Conservation (phyloP, 2,113 vertebrate species). For the Scytalopus superciliaris region DNA sequence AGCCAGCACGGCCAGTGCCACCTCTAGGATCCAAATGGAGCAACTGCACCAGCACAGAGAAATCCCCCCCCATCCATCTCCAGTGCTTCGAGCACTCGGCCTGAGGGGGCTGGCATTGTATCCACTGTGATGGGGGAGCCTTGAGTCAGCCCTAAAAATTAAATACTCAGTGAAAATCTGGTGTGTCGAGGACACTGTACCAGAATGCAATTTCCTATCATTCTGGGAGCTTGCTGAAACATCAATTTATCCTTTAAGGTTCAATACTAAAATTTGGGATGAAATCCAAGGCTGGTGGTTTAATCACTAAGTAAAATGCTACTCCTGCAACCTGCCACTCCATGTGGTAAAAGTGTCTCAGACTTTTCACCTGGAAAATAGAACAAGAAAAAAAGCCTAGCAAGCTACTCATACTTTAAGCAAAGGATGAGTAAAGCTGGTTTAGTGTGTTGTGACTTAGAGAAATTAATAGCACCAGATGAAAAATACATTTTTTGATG, state of each 20-base stretch:
- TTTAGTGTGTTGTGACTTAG: neutral
- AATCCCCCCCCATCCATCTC: neutral
- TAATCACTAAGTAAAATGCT: neutral
- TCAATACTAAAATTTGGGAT: neutral
- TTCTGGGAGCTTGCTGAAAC: neutral
- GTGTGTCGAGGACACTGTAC: neutral
- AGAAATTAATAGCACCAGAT: neutral
- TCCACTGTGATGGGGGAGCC: neutral
- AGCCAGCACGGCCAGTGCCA: neutral
- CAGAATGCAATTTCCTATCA: neutral
- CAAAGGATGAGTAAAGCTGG: neutral
- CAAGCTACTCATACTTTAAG: neutral
- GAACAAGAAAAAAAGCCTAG: neutral
- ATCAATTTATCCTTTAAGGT: neutral
- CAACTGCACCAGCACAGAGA: rapidly evolving
- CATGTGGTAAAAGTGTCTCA: neutral
- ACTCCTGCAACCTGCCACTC: neutral
- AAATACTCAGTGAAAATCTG: neutral
- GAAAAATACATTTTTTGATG: neutral
- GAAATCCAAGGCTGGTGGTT: neutral
- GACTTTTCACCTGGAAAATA: neutral
- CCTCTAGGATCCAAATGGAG: neutral
- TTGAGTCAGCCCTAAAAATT: neutral
- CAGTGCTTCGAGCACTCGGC: neutral
- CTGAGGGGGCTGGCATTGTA: neutral